Conservation (phyloP, 1,140 invertebrate species). For the Aphidius gifuensis region DNA sequence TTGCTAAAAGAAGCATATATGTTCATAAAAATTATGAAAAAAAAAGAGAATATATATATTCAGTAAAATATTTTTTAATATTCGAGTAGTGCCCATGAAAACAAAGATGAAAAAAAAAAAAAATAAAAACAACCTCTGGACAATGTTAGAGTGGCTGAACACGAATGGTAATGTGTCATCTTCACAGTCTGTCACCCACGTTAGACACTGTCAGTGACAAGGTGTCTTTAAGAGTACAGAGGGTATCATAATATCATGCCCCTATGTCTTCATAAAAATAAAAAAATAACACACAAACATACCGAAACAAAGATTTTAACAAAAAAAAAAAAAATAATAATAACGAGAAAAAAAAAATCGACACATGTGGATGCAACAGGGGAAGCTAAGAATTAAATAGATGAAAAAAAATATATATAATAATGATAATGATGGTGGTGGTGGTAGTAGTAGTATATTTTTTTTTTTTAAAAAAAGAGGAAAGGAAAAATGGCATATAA, state of each 20-base stretch:
- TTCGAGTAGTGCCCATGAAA: slow-evolving; percentile 39
- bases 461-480: too few species aligned
- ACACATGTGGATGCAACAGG: slow-evolving; percentile 1
- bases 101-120: slow-evolving; percentile 21
- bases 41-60: not conserved
- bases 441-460: too few species aligned
- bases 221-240: too few species aligned
- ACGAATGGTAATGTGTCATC: too few species aligned
- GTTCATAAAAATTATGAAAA: not conserved
- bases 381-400: slow-evolving; percentile 14
- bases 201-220: too few species aligned
- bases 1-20: slow-evolving; percentile 27
- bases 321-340: not conserved
- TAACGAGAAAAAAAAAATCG: not conserved
- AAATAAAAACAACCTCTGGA: not conserved
- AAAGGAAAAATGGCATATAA: slow-evolving; percentile 9
- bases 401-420: too few species aligned
- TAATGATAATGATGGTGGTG: too few species aligned
- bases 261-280: too few species aligned
- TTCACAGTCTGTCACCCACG: too few species aligned
- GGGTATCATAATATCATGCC: too few species aligned
- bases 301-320: not conserved
- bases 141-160: not conserved
- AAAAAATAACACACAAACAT: too few species aligned
- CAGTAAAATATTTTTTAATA: slow-evolving; percentile 42